These are phyloP conservation scores for Myripristis murdjan DNA, from an alignment of 2,797 vertebrate species.

Conservation along the genomic window DNA sequence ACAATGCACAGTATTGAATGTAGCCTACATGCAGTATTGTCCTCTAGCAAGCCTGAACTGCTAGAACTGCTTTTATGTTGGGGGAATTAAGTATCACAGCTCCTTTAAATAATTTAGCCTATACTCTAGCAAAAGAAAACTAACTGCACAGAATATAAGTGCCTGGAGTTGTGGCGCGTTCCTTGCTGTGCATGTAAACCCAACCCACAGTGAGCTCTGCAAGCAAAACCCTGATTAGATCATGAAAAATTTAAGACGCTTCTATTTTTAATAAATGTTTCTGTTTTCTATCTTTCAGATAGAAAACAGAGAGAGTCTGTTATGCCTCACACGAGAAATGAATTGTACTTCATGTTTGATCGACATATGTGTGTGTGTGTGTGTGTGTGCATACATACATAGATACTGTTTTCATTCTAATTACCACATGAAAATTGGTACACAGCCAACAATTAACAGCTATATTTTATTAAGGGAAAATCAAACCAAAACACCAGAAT, in stretches of 20 bases:
- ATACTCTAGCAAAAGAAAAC: background rate
- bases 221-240: constrained; percentile 25
- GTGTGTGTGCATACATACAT: no score
- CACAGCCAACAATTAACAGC: background rate
- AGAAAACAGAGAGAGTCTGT: background rate
- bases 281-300: constrained; percentile 8
- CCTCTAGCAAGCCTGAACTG: background rate
- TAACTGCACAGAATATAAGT: background rate
- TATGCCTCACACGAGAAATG: constrained; percentile 16
- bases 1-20: background rate
- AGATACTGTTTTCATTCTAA: constrained; percentile 18
- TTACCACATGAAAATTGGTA: background rate
- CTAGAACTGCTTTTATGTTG: background rate
- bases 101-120: background rate
- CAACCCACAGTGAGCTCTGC: background rate
- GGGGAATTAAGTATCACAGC: background rate
- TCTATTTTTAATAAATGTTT: constrained; percentile 26
- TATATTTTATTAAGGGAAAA: background rate
- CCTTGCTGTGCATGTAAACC: background rate
- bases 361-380: no score
- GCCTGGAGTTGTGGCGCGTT: background rate
- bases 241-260: constrained; percentile 12
- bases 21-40: background rate
- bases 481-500: background rate
- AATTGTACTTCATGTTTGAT: background rate